A percentile compares a stretch with the other conserved stretches of the same genome.
Conservation (phyloP, 2,888 invertebrate genomes). For the Stegana nigrithorax region DNA sequence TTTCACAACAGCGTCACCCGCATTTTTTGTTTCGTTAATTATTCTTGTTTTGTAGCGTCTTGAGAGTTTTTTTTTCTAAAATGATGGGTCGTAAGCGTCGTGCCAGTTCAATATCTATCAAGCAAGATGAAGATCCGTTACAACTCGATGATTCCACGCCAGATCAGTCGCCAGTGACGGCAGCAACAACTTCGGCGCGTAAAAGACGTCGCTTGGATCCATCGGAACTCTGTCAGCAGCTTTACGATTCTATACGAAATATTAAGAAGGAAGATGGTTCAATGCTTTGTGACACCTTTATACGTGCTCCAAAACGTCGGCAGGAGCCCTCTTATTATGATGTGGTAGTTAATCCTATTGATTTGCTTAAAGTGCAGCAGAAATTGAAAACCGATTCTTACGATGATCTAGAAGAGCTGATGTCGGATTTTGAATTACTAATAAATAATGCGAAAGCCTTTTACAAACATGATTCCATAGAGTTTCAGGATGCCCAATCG, state of each 20-base stretch:
- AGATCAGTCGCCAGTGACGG: constrained; percentile 51
- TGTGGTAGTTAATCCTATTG: constrained; percentile 94
- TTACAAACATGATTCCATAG: constrained; percentile 87
- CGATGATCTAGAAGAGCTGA: constrained; percentile 90
- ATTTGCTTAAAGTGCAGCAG: constrained; percentile 91
- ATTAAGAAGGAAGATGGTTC: constrained; percentile 93
- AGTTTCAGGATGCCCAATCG: constrained; percentile 89
- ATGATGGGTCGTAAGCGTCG: constrained; percentile 84
- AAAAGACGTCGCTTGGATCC: constrained; percentile 59
- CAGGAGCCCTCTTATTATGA: constrained; percentile 93
- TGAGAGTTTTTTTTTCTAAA: too few species aligned
- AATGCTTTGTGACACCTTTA: constrained; percentile 92
- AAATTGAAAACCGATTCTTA: constrained; percentile 98
- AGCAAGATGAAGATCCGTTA: constrained; percentile 76
- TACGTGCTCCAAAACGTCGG: constrained; percentile 92
- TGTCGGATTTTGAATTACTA: constrained; percentile 89
- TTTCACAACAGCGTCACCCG: too few species aligned
- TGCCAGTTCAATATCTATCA: constrained; percentile 85
- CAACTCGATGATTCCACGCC: constrained; percentile 74
- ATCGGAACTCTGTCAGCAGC: constrained; percentile 88
- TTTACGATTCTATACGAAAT: constrained; percentile 91
- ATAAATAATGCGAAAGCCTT: constrained; percentile 95
- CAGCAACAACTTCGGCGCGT: constrained; percentile 49
- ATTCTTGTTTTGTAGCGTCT: too few species aligned
- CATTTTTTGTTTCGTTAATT: too few species aligned